A percentile compares a stretch with the other conserved stretches of the same genome.
These are phyloP conservation scores for Acanthochromis polyacanthus DNA, from an alignment of 2,113 vertebrate species.

Conservation along the genomic window DNA sequence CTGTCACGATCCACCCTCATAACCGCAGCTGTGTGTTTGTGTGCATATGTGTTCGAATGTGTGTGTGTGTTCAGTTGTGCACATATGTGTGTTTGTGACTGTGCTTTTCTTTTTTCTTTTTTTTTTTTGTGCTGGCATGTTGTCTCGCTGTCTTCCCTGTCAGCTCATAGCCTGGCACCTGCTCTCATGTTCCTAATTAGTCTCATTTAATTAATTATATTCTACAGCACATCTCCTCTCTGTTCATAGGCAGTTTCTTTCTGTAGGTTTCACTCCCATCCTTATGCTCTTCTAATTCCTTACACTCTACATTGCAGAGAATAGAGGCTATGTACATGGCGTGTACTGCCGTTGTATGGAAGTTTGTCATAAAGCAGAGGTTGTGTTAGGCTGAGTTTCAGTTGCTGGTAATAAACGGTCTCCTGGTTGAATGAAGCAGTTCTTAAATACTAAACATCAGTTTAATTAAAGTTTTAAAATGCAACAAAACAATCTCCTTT, in stretches of 20 bases:
- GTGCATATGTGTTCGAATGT: constrained; percentile 34
- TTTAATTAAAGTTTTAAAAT: background rate
- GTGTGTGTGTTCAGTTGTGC: background rate
- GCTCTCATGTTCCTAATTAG: constrained; percentile 95
- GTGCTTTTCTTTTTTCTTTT: constrained; percentile 56
- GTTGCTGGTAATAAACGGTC: constrained; percentile 9
- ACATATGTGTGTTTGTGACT: constrained; percentile 56
- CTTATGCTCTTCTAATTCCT: constrained; percentile 60
- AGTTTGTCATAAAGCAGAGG: constrained; percentile 5
- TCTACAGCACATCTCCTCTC: constrained; percentile 87
- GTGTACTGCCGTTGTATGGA: background rate
- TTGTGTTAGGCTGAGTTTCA: background rate
- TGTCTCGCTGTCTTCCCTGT: constrained; percentile 90
- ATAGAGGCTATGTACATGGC: constrained; percentile 6
- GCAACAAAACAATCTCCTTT: background rate
- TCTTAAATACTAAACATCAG: background rate
- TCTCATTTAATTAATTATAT: constrained; percentile 94
- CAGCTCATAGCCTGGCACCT: constrained; percentile 91
- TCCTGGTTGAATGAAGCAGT: background rate
- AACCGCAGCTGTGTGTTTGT: constrained; percentile 83
- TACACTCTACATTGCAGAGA: constrained; percentile 34
- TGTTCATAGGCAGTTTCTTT: constrained; percentile 89
- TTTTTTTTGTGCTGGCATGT: constrained; percentile 84
- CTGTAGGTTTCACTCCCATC: constrained; percentile 84
- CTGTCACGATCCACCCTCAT: constrained; percentile 89